Base-by-base conservation (phyloP, 2,113 vertebrate genomes). In the Cyanoliseus patagonus region DNA sequence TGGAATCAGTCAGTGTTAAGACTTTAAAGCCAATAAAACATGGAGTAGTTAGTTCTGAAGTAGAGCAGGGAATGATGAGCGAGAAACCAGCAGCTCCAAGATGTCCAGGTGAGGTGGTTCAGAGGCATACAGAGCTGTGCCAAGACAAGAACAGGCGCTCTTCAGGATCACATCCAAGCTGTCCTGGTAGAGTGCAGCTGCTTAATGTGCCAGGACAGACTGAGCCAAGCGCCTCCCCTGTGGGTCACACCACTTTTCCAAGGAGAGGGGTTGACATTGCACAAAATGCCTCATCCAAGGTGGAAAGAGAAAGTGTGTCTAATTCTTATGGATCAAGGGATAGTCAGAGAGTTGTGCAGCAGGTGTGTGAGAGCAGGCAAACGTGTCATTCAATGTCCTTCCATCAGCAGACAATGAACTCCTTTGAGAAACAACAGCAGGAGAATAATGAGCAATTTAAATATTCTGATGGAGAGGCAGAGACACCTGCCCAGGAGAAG, bases 111-210 rank as follows among this genome's bases (percentile, higher is more conserved):
- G 49, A 96, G 59, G 87, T 97, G 88, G 61, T 92, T 97, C 90
- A 98, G 97, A 97, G 96, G 93, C 78, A 77, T 28, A 52, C 37
- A 28, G 97, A 97, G 27, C 83, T 95, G 52, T 98, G 96, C 94
- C 98, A 63, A 23, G 97, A 97, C 62, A 88, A 97, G 91, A 97
- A 93, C 1, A 62, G 35, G 10, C 78, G 78, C 47, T 55, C 44
- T 35, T 70, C 84, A 27, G 6, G 96, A 52, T 96, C 97, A 24
- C 82, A 95, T 91, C 74, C 96, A 83, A 93, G 95, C 55, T 96
- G 91, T 41, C 94, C 92, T 70, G 67, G 83, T 30, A 97, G 90
- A 62, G 88, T 86, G 75, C 93, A 97, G 80, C 33, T 41, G 39
- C 92, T 75, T 35, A 47, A 97, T 15, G 72, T 94, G 49, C 97